Conservation (phyloP, 2,113 vertebrate species). For the Epinephelus fuscoguttatus region DNA sequence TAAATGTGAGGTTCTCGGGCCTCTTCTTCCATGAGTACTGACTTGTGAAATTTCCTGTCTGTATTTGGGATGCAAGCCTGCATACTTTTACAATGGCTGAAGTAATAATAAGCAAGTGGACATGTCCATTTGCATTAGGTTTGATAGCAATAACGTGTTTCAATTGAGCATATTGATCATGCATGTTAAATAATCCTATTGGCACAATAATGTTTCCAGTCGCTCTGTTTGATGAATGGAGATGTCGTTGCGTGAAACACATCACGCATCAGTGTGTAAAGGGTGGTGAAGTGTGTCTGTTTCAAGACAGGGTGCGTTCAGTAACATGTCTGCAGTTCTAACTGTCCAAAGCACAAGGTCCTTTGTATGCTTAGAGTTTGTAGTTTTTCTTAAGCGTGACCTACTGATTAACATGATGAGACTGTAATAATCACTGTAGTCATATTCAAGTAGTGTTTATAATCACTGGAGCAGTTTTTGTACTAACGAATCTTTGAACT, state of each 20-base stretch:
- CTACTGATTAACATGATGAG: conserved; percentile 24
- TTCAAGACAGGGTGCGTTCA: conserved; percentile 39
- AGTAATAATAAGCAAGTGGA: conserved; percentile 52
- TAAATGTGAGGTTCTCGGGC: conserved; percentile 22
- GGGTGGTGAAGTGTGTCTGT: conserved; percentile 45
- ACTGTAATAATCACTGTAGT: conserved; percentile 50
- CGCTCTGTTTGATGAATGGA: conserved; percentile 33
- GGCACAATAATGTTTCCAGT: conserved; percentile 15
- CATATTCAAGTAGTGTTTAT: conserved; percentile 34
- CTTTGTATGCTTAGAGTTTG: conserved; percentile 51
- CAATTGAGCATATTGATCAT: conserved; percentile 37
- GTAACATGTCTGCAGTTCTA: conserved; percentile 39
- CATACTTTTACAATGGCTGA: conserved; percentile 18
- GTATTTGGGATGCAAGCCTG: conserved; percentile 38
- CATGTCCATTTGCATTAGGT: conserved; percentile 49
- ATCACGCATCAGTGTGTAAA: conserved; percentile 8
- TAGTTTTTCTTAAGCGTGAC: conserved; percentile 59
- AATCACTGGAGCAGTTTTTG: conserved; percentile 63
- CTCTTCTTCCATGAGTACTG: conserved; percentile 18
- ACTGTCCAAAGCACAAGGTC: conserved; percentile 73
- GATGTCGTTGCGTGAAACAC: conserved; percentile 5
- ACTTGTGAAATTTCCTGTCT: conserved; percentile 43
- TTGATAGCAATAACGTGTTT: conserved; percentile 76
- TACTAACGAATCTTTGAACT: conserved; percentile 59
- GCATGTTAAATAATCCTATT: conserved; percentile 33